A percentile compares a stretch with the other conserved stretches of the same genome.
Evolutionary conservation across 2,888 invertebrate species (phyloP).

Genomic region (Temnothorax unifasciatus): DNA sequence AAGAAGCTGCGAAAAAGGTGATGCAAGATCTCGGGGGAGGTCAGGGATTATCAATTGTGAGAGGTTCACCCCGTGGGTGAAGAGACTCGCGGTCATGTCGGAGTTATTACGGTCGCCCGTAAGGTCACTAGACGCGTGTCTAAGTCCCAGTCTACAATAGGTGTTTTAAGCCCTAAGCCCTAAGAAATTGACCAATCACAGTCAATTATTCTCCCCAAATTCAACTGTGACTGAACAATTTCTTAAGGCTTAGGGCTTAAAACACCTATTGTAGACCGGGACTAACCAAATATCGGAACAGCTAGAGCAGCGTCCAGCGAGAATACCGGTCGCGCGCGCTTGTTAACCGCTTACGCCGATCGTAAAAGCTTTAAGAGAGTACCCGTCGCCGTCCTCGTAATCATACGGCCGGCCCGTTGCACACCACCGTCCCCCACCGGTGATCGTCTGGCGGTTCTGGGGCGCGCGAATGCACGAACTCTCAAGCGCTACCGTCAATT

Average conservation of each 20-base stretch:
- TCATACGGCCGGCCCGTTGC: neutral
- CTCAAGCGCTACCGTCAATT: slow-evolving; percentile 24
- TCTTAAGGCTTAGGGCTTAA: no score
- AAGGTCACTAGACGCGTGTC: slow-evolving; percentile 44
- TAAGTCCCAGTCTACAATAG: no score
- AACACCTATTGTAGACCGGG: no score
- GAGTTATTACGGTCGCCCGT: slow-evolving; percentile 45
- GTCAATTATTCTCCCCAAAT: no score
- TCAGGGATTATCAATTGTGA: neutral
- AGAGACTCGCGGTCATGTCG: slow-evolving; percentile 3
- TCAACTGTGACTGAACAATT: no score
- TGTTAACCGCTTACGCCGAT: slow-evolving; percentile 57
- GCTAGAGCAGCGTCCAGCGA: slow-evolving; percentile 28
- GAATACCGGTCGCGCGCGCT: slow-evolving; percentile 43
- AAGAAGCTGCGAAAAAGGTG: neutral
- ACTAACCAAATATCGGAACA: slow-evolving; percentile 27
- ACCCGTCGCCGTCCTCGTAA: slow-evolving; percentile 44
- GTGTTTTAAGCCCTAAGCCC: no score
- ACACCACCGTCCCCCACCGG: neutral
- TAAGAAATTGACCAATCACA: no score
- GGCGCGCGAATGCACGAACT: slow-evolving; percentile 40
- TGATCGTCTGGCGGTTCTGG: slow-evolving; percentile 29
- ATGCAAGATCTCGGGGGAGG: neutral
- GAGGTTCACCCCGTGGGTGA: neutral
- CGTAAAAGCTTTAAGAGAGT: slow-evolving; percentile 56